These are phyloP conservation scores for Rhinatrema bivittatum DNA, from an alignment of 2,797 vertebrate species.

Conservation along the genomic window DNA sequence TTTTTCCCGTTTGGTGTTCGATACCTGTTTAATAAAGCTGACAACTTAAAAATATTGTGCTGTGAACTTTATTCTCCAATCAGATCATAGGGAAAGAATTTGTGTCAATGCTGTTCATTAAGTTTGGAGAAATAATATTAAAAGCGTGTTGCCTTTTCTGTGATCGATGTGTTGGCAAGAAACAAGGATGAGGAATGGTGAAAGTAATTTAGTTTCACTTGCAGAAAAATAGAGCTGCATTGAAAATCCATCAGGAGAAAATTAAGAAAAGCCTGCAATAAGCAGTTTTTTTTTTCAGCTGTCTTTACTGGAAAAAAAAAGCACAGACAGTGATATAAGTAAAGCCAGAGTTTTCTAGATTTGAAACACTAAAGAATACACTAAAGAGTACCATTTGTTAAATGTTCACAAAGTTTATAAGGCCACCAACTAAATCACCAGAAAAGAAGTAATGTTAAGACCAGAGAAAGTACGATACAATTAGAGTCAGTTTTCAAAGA, in stretches of 20 bases:
- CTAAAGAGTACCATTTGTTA: too few relatives aligned
- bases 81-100: constrained; percentile 2
- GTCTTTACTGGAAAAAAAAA: constrained; percentile 9
- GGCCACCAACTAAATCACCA: too few relatives aligned
- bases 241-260: constrained; percentile 37
- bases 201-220: constrained; percentile 28
- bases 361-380: constrained; percentile 29
- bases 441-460: too few relatives aligned
- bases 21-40: too few relatives aligned
- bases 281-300: constrained; percentile 3
- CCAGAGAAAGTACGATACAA: too few relatives aligned
- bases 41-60: too few relatives aligned
- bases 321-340: constrained; percentile 1
- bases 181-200: constrained; percentile 14
- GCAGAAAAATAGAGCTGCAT: constrained; percentile 5
- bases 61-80: too few relatives aligned
- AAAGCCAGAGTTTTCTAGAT: constrained; percentile 24
- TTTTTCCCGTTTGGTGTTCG: too few relatives aligned
- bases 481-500: too few relatives aligned
- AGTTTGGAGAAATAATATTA: constrained; percentile 14
- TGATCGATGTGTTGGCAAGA: constrained; percentile 8
- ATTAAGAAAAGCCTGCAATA: constrained; percentile 28
- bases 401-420: too few relatives aligned
- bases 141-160: constrained; percentile 17
- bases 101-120: neutral